These are phyloP conservation scores for Pygocentrus nattereri DNA, from an alignment of 2,797 vertebrate genomes.

Conservation along the genomic window DNA sequence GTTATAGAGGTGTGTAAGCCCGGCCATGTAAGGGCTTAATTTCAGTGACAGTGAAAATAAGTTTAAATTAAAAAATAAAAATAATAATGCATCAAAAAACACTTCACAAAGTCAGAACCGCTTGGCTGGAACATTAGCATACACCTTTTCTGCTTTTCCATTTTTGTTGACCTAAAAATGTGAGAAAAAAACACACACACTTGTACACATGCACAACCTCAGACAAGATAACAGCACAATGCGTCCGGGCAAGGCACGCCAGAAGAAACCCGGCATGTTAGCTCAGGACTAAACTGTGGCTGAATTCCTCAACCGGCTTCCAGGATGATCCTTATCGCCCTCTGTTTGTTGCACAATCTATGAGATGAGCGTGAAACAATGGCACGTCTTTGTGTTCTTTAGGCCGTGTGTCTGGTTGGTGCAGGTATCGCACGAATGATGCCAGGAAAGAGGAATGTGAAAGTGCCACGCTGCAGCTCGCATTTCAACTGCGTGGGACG, in stretches of 20 bases:
- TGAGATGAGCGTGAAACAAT: constrained; percentile 53
- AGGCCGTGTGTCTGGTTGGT: constrained; percentile 58
- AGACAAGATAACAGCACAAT: neutral
- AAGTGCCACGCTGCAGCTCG: constrained; percentile 6
- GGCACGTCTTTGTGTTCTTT: constrained; percentile 46
- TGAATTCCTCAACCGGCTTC: constrained; percentile 48
- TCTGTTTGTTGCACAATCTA: constrained; percentile 48
- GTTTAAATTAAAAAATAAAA: no score
- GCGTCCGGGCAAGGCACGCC: constrained; percentile 5
- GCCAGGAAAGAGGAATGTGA: constrained; percentile 54
- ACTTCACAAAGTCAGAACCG: neutral
- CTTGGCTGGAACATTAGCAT: neutral
- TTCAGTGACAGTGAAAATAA: no score
- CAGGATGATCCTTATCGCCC: constrained; percentile 39
- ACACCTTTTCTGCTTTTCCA: neutral
- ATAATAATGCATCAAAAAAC: no score
- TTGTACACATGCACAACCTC: neutral
- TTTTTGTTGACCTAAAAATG: neutral
- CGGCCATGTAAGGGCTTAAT: no score
- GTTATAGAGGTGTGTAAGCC: no score
- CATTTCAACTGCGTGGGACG: constrained; percentile 18
- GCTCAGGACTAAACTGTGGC: constrained; percentile 40
- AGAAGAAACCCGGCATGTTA: constrained; percentile 49
- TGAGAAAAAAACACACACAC: neutral
- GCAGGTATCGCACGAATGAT: constrained; percentile 56